Evolutionary conservation across 2,888 invertebrate species (phyloP), one percentile per base, ranked within the genome.

Genomic region (Hirtodrosophila histrioides): DNA sequence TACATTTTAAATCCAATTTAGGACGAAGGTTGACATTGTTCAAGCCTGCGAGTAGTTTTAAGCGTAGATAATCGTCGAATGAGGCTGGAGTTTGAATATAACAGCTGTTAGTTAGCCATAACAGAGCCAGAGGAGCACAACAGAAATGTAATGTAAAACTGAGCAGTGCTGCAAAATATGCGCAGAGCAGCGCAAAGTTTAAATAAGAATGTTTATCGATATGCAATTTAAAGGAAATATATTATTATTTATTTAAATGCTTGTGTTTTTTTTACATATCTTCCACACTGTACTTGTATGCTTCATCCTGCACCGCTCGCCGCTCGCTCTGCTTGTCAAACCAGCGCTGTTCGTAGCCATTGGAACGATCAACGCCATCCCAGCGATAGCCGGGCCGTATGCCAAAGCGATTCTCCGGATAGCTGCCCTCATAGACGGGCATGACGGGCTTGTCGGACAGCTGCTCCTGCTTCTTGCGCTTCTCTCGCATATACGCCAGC

Each of bases 361-460:
- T 99, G 4, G 98, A 98, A 23, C 99, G 93, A 92, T 99, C 97
- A 0, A 99, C 99, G 0, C 99, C 99, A 90, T 99, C 99, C 99
- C 99, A 99, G 10, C 98, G 93, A 92, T 97, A 96, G 0, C 99
- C 99, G 0, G 99, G 99, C 7, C 94, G 92, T 54, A 99, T 97
- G 64, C 95, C 95, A 92, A 95, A 99, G 1, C 99, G 94, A 92
- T 99, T 99, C 10, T 98, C 98, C 55, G 96, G 95, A 81, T 94
- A 97, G 29, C 95, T 94, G 0, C 99, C 99, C 87, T 95, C 94
- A 91, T 98, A 99, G 7, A 92, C 92, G 0, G 96, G 96, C 88
- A 94, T 93, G 45, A 93, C 94, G 2, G 87, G 82, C 8, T 93
- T 92, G 27, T 93, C 93, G 1, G 93, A 89, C 69, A 92, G 93